Percentiles rank a stretch among this genome's conserved stretches.
phyloP scores from a whole-genome alignment of 2,888 invertebrate genomes.

The Myopa tessellatipennis region DNA sequence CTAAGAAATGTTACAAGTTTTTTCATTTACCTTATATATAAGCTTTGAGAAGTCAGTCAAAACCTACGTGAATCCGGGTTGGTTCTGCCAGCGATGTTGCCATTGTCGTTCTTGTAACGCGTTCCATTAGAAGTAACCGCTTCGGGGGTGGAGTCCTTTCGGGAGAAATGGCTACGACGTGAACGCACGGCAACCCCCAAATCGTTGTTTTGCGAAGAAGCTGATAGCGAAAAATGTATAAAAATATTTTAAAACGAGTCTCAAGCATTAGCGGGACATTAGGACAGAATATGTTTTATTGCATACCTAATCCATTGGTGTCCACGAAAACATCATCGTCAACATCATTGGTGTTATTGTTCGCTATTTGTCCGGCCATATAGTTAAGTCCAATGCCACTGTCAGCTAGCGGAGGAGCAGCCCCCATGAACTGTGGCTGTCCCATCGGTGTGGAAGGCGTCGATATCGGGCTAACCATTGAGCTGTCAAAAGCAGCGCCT shows the following conservation, averaged over 20 bases:
- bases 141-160: constrained; percentile 67
- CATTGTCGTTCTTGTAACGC: constrained; percentile 52
- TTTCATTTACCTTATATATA: background rate
- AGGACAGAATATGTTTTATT: background rate
- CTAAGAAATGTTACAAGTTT: constrained; percentile 46
- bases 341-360: constrained; percentile 57
- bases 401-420: constrained; percentile 62
- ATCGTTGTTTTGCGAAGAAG: constrained; percentile 59
- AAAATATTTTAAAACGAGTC: too few species aligned
- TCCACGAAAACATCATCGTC: constrained; percentile 68
- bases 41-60: background rate
- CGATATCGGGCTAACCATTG: constrained; percentile 63
- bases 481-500: constrained; percentile 66
- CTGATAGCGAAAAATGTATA: constrained; percentile 29
- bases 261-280: too few species aligned
- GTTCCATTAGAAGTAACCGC: constrained; percentile 48
- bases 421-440: constrained; percentile 61
- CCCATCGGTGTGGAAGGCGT: constrained; percentile 65
- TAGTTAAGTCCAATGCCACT: constrained; percentile 68
- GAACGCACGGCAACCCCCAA: constrained; percentile 59
- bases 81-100: constrained; percentile 43
- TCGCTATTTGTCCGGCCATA: constrained; percentile 57
- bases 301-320: constrained; percentile 53
- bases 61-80: constrained; percentile 55
- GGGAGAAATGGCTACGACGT: constrained; percentile 68